A percentile compares a stretch with the other conserved stretches of the same genome.
These are phyloP conservation scores for Netelia fuscicornis DNA, from an alignment of 2,888 invertebrate genomes.

Conservation along the genomic window DNA sequence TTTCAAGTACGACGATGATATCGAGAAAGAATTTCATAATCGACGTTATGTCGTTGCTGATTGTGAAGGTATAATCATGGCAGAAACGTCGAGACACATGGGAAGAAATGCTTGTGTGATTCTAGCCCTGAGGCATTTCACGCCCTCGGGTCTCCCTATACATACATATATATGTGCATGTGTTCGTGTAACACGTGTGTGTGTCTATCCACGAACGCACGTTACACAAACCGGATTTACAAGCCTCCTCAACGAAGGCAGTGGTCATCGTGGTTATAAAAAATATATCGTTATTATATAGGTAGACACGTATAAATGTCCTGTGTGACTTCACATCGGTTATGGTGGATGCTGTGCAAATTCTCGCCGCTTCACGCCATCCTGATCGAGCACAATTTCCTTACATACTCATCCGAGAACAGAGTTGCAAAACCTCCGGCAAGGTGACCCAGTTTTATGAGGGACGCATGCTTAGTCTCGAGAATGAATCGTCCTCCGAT, in stretches of 20 bases:
- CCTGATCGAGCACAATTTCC: constrained; percentile 62
- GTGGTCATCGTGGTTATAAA: constrained; percentile 35
- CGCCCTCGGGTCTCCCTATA: constrained; percentile 48
- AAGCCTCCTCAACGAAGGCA: constrained; percentile 54
- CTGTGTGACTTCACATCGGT: constrained; percentile 19
- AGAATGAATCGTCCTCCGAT: constrained; percentile 42
- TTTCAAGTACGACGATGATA: constrained; percentile 10
- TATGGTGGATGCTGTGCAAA: constrained; percentile 34
- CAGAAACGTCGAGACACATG: too few relatives aligned
- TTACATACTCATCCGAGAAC: constrained; percentile 64
- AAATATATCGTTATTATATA: constrained; percentile 1
- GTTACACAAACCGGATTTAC: constrained; percentile 80
- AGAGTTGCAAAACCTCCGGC: constrained; percentile 78
- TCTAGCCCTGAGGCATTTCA: constrained; percentile 42
- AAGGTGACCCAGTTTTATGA: constrained; percentile 80
- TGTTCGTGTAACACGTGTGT: background rate
- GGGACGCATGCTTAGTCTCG: constrained; percentile 39
- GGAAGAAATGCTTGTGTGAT: background rate
- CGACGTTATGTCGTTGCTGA: background rate
- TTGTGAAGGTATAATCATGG: background rate
- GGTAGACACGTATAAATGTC: constrained; percentile 28
- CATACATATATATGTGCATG: constrained; percentile 13
- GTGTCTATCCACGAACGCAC: background rate
- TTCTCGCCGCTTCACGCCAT: background rate
- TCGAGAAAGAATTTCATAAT: constrained; percentile 48